Evolutionary conservation across 2,113 vertebrate genomes (phyloP), one percentile per base, ranked within the genome.

Genomic region (Furnarius figulus): DNA sequence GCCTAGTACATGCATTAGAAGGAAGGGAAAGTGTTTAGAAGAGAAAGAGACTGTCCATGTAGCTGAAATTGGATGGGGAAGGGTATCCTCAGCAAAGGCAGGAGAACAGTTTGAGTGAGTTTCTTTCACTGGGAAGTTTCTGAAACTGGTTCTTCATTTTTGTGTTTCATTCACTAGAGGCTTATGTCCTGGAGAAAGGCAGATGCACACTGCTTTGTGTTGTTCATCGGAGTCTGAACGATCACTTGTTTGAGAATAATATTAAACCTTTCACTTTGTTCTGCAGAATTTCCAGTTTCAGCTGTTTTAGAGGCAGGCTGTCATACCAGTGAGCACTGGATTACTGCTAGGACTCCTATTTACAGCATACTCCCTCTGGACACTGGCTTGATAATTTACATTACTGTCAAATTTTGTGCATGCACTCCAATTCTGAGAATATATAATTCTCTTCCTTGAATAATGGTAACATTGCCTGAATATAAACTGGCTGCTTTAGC

Each of bases 311-410:
- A 93, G 39, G 15, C 50, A 94, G 33, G 33, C 13, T 85, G 37
- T 82, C 40, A 70, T 79, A 73, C 39, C 18, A 87, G 21, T 50
- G 62, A 93, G 53, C 39, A 85, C 0, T 68, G 72, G 90, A 93
- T 85, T 91, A 87, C 90, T 90, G 59, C 65, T 49, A 55, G 27
- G 37, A 81, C 72, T 85, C 68, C 58, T 75, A 53, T 94, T 94
- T 95, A 93, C 91, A 85, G 5, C 14, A 61, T 65, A 27, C 10
- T 85, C 55, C 66, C 71, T 90, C 46, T 63, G 50, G 82, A 86
- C 50, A 50, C 21, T 52, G 42, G 76, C 62, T 92, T 92, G 73
- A 93, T 90, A 84, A 89, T 94, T 96, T 96, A 85, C 65, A 62
- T 91, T 39, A 75, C 62, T 66, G n/a, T 85, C 49, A 93, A 75